Evolutionary conservation across 2,888 invertebrate species (phyloP).

Genomic region (Dichetophora obliterata): DNA sequence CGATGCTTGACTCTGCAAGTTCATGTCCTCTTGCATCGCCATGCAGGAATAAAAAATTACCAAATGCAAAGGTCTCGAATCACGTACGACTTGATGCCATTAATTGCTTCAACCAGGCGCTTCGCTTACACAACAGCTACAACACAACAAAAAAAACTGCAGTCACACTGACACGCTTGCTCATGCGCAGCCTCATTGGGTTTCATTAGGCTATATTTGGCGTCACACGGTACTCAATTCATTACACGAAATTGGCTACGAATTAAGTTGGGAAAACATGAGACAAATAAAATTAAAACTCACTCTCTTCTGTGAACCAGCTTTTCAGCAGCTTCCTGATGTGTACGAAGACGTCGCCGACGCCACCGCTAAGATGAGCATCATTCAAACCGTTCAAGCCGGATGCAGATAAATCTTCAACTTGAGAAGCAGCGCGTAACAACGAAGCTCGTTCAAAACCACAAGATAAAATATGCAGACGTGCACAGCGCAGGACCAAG

Average conservation of each 20-base stretch:
- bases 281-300: constrained; percentile 34
- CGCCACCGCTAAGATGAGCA: constrained; percentile 4
- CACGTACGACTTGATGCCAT: constrained; percentile 28
- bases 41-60: constrained; percentile 7
- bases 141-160: not conserved
- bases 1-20: not conserved
- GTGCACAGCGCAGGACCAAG: constrained; percentile 1
- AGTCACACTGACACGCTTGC: not conserved
- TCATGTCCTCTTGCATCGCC: constrained; percentile 7
- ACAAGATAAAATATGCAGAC: constrained; percentile 42
- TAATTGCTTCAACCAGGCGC: not conserved
- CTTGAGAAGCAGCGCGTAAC: constrained; percentile 39
- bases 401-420: constrained; percentile 54
- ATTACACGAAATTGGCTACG: constrained; percentile 44
- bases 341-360: not conserved
- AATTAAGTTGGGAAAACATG: constrained; percentile 28
- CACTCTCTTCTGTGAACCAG: constrained; percentile 32
- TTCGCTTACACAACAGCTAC: not conserved
- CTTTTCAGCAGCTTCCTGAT: constrained; percentile 25
- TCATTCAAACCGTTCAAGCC: constrained; percentile 44
- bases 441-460: constrained; percentile 45
- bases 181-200: not conserved
- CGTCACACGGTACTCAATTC: constrained; percentile 44
- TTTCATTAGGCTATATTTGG: constrained; percentile 40
- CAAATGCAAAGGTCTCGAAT: not conserved